Evolutionary conservation across 2,797 vertebrate species (phyloP), one percentile per base, ranked within the genome.

Genomic region (Lacerta agilis): DNA sequence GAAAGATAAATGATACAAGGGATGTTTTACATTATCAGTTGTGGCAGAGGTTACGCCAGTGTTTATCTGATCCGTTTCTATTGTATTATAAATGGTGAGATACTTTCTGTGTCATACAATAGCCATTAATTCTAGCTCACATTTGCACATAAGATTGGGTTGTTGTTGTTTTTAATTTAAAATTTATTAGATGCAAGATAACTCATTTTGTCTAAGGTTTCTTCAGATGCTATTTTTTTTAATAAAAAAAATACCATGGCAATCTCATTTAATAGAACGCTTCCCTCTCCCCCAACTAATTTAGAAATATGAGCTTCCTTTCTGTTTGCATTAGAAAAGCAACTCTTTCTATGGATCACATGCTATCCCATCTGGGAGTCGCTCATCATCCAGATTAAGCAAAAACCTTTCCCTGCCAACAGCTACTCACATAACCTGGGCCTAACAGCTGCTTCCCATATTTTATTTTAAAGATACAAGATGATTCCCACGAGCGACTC

Each of bases 21-120:
- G 86, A 93, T 93, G 91, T 92, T 97, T 96, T 96, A 95, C 94
- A 93, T 96, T 96, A 96, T 96, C 95, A 93, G 0, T 94, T 94
- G 93, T 96, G 91, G 88, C 95, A 96, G 94, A 96, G 93, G 94
- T 95, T 95, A 92, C 91, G 90, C 75, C 92, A 93, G 94, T 94
- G 93, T 96, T 95, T 96, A 96, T 96, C 93, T 96, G 95, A 96
- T 95, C 89, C 73, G 93, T 79, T 93, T 92, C 95, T 93, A 95
- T 94, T 95, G 86, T 93, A 86, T 94, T 95, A 95, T 84, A 92
- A 95, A 92, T 2, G 1, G 79, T 86, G 86, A 95, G 94, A 96
- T 94, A 95, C 94, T 93, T 90, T 94, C 88, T 78, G 20, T 33
- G 73, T 79, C 86, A 82, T 87, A 93, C 86, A 95, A 90, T 41